Evolutionary conservation across 2,888 invertebrate species (phyloP), one percentile per base, ranked within the genome.

Genomic region (Cheilosia pagana): DNA sequence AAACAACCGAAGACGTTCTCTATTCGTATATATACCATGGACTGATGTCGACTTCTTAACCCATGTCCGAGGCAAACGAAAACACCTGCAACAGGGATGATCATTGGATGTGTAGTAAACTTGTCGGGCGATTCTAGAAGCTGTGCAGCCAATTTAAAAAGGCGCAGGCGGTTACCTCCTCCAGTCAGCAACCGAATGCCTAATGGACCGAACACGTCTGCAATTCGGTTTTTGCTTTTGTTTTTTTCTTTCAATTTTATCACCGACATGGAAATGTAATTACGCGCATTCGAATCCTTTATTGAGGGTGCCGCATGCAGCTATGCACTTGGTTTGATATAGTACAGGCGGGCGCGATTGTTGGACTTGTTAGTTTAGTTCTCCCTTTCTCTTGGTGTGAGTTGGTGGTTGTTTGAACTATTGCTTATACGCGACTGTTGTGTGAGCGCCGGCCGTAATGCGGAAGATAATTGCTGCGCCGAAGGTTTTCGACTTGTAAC

Each of bases 251-350:
- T 14, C 53, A 62, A 68, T 83, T 83, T 85, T 85, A 85, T 81
- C 81, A 67, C 81, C 75, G 85, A 85, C 85, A 85, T 85, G 85
- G 76, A 85, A 85, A 85, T 81, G 81, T 85, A 85, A 81, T 85
- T 85, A 85, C 85, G 81, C 81, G 85, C 75, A 81, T 79, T 85
- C 65, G 70, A 39, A 81, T 85, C 75, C 81, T 81, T 85, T 75
- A 68, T 78, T 50, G 81, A 65, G 71, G 65, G 72, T 74, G 57
- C 71, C 71, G 75, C 81, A 6, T 31, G 53, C 19, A 53, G 71
- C 41, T 71, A 57, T 8, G 57, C 14, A 28, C 19, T 52, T 10
- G 43, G 41, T 21, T 19, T 14, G 65, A 31, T n/a, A n/a, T 2
- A 43, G 43, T 19, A 16, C 16, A 60, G 82, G 45, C 28, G 60